Evolutionary conservation across 2,888 invertebrate species (phyloP).

Genomic region (Shargacucullia verbasci): DNA sequence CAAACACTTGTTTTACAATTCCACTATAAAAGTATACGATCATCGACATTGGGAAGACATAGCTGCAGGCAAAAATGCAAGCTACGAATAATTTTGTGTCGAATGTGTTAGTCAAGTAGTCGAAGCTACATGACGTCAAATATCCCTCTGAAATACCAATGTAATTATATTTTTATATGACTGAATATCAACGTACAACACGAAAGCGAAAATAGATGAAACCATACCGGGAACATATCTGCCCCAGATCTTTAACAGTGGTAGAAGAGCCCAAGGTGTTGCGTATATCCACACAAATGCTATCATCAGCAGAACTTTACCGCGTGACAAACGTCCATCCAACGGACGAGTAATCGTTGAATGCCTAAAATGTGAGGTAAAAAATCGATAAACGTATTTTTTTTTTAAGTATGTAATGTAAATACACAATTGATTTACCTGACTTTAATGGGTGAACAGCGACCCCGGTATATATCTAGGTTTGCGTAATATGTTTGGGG

Average conservation of each 20-base stretch:
- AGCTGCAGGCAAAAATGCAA: slow-evolving; percentile 93
- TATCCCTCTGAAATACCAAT: slow-evolving; percentile 93
- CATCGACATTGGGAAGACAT: slow-evolving; percentile 92
- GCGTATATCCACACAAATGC: slow-evolving; percentile 93
- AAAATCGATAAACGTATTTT: too few species aligned
- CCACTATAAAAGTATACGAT: slow-evolving; percentile 96
- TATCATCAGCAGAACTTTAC: slow-evolving; percentile 94
- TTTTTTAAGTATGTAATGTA: too few species aligned
- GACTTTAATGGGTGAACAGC: too few species aligned
- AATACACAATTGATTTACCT: too few species aligned
- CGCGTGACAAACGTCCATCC: slow-evolving; percentile 94
- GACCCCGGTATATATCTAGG: too few species aligned
- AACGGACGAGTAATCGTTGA: slow-evolving; percentile 94
- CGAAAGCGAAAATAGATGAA: slow-evolving; percentile 22
- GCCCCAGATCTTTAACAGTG: slow-evolving; percentile 95
- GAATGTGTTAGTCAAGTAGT: slow-evolving; percentile 94
- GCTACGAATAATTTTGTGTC: slow-evolving; percentile 94
- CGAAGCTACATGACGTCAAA: slow-evolving; percentile 95
- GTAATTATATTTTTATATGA: slow-evolving; percentile 3
- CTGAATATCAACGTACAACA: slow-evolving; percentile 7
- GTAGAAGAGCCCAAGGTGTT: slow-evolving; percentile 94
- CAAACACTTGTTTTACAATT: slow-evolving; percentile 95
- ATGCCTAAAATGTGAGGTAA: slow-evolving; percentile 73
- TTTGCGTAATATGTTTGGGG: too few species aligned
- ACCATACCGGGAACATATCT: slow-evolving; percentile 93